These are phyloP conservation scores for Pitta sordida DNA, from an alignment of 2,113 vertebrate genomes.

Conservation along the genomic window DNA sequence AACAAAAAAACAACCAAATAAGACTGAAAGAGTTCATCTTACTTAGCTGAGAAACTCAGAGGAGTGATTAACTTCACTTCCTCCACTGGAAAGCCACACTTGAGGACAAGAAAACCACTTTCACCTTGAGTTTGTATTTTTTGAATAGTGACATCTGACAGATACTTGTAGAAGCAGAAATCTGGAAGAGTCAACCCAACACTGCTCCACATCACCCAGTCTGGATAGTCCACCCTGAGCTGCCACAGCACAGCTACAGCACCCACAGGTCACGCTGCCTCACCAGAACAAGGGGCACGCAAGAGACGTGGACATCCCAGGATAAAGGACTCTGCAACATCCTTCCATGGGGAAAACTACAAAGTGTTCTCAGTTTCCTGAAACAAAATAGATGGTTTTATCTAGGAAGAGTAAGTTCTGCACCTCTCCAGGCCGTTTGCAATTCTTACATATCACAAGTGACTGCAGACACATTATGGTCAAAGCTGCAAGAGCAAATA, in stretches of 20 bases:
- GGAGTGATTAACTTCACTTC: not conserved
- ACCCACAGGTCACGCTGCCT: fast-evolving
- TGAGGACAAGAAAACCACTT: not conserved
- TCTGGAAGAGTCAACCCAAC: not conserved
- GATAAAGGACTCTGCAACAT: not conserved
- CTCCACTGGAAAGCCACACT: not conserved
- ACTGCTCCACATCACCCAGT: not conserved
- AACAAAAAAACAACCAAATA: not conserved
- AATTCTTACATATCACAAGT: fast-evolving
- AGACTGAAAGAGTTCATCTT: not conserved
- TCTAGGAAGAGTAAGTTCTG: not conserved
- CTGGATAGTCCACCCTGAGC: not conserved
- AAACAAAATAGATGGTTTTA: not conserved
- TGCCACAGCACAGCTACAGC: not conserved
- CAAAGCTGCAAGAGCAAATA: not conserved
- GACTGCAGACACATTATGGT: fast-evolving
- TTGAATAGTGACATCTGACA: not conserved
- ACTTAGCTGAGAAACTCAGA: not conserved
- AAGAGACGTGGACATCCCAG: fast-evolving
- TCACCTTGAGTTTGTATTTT: not conserved
- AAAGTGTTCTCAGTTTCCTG: not conserved
- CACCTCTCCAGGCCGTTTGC: not conserved
- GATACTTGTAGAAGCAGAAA: not conserved
- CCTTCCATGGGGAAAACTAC: not conserved
- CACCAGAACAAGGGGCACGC: fast-evolving